These are phyloP conservation scores for Sula dactylatra DNA, from an alignment of 2,113 vertebrate genomes.

Conservation along the genomic window DNA sequence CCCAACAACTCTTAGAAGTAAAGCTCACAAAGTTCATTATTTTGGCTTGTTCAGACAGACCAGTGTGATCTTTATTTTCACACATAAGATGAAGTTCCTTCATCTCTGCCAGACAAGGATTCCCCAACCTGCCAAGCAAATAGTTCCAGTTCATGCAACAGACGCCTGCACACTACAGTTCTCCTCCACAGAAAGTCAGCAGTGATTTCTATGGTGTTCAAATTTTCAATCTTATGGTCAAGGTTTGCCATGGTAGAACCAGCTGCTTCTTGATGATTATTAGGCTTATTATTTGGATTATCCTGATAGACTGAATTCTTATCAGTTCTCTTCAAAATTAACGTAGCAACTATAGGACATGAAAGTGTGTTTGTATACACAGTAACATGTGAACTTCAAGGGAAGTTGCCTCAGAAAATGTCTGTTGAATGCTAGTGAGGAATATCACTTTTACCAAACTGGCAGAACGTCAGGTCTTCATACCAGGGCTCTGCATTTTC, in stretches of 20 bases:
- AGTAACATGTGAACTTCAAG: not conserved
- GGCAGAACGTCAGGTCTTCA: not conserved
- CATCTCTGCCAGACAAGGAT: not conserved
- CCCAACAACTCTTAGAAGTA: not conserved
- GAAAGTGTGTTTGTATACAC: not conserved
- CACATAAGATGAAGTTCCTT: not conserved
- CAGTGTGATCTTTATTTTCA: not conserved
- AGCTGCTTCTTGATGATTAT: not conserved
- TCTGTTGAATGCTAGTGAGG: not conserved
- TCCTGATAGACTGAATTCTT: not conserved
- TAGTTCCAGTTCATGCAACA: not conserved
- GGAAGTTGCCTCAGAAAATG: not conserved
- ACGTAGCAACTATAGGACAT: accelerated
- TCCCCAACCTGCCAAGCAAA: not conserved
- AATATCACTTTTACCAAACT: not conserved
- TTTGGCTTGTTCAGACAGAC: not conserved
- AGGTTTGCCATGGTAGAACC: not conserved
- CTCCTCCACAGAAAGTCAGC: not conserved
- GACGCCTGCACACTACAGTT: too few species aligned
- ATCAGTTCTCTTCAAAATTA: not conserved
- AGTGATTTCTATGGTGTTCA: not conserved
- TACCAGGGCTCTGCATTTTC: not conserved
- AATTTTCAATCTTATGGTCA: not conserved
- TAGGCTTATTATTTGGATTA: not conserved
- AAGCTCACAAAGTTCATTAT: not conserved